These are phyloP conservation scores for Hydrozoanthus tunicans DNA, from an alignment of 64 coral and sea anemone species.

Conservation along the genomic window DNA sequence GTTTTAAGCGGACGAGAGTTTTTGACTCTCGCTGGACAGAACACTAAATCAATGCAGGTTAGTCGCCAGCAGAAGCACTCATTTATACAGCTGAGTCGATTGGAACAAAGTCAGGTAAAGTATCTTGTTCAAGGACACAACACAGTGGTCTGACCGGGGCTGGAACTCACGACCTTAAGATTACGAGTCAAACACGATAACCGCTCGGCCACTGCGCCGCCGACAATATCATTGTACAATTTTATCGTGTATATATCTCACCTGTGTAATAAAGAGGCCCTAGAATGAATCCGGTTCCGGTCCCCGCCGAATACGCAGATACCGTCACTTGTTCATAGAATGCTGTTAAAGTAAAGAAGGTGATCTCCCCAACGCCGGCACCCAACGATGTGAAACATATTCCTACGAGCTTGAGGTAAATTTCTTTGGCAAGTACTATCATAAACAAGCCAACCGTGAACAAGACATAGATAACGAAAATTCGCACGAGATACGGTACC, in stretches of 20 bases:
- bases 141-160: too few species aligned
- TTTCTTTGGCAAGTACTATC: constrained; percentile 89
- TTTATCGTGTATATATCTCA: neutral
- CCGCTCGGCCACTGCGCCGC: too few species aligned
- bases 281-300: constrained; percentile 90
- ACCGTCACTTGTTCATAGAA: constrained; percentile 95
- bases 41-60: too few species aligned
- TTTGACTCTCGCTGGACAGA: too few species aligned
- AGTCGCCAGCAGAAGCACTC: too few species aligned
- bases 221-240: too few species aligned
- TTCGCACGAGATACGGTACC: constrained; percentile 76
- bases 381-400: constrained; percentile 91
- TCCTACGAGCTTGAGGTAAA: constrained; percentile 86
- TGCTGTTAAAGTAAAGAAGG: constrained; percentile 88
- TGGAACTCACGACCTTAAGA: too few species aligned
- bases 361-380: constrained; percentile 83
- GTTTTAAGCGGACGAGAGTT: too few species aligned
- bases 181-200: too few species aligned
- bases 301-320: constrained; percentile 88
- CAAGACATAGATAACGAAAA: constrained; percentile 74
- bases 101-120: too few species aligned
- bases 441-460: constrained; percentile 90
- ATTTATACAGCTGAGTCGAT: too few species aligned
- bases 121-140: too few species aligned
- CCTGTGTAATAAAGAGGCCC: constrained; percentile 95